Base-by-base conservation (phyloP, 2,113 vertebrate genomes). In the Tor tambroides region DNA sequence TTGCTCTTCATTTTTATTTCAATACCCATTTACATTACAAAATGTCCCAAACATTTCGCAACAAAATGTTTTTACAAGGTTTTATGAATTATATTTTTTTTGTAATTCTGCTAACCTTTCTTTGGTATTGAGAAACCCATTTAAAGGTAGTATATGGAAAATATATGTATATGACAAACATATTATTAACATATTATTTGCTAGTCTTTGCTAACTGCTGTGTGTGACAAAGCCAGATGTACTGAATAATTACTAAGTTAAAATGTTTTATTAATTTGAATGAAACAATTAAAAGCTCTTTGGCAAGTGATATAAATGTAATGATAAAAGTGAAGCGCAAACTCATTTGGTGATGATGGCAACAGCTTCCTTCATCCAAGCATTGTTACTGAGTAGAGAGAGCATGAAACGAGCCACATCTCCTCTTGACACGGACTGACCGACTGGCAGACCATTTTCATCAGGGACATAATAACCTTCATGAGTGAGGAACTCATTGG, bases 371-470 rank as follows among this genome's bases (percentile, higher is more conserved):
- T 94, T 94, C 78, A 93, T 79, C 94, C 95, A 94, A 79, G 93
- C 84, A 6, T 94, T 93, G 87, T 82, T 92, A 89, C 88, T 92
- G 84, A 96, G 92, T 5, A 93, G 91, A 72, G 93, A 95, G 19
- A 95, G 89, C 93, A 93, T 95, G 85, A 95, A 95, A 82, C 92
- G 91, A 74, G 93, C 93, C 61, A 95, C 94, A 14, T 95, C 92
- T 51, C 90, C 93, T 91, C 93, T 83, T 7, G 88, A 91, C 65
- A 94, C 90, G 2, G 83, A 3, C 21, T 86, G 90, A 19, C 92
- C 91, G n/a, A 80, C n/a, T 10, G 94, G 92, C 38, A 87, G 49
- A 63, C 90, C 89, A 0, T 35, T 90, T 59, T 61, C 56, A 78
- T 93, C 90, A 21, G 94, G 94, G 28, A 95, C 93, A 88, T 93